Evolutionary conservation across 1,140 invertebrate species (phyloP), one percentile per base, ranked within the genome.

Genomic region (Drosophila teissieri): DNA sequence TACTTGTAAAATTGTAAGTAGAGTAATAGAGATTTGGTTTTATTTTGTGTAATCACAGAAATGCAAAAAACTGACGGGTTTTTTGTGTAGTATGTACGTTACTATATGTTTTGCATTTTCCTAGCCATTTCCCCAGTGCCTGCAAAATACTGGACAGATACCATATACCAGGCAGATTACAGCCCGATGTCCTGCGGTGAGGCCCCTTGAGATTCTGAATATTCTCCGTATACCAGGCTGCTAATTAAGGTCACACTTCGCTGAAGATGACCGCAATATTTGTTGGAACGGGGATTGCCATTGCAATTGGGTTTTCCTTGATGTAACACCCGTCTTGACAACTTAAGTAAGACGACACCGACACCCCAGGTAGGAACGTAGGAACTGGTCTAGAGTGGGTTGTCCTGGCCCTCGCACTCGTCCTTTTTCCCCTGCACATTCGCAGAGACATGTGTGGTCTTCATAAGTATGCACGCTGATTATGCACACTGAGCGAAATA

Each of bases 241-340:
- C 72, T 75, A 75, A 75, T 75, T 75, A 75, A 60, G 24, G 45
- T 74, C 72, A 74, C 51, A 74, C 72, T 74, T 74, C 69, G 70
- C 72, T 74, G 72, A 22, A 42, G 72, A 49, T 65, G 53, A 75
- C 60, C 73, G 53, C 73, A 75, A 48, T 52, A 34, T 31, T 55
- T 46, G 37, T 37, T 51, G 57, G 17, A 6, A 45, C 24, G 31
- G 62, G 49, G 36, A 68, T 31, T 46, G 46, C 14, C 22, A n/a
- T 15, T 45, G 54, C 44, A 6, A 12, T 60, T 48, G 67, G 15
- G 5, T 58, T 44, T 40, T 60, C 44, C 46, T 27, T 8, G 48
- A 36, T 52, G 67, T 54, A 74, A 65, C 73, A 75, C 72, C 72
- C 75, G 56, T 67, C 61, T 75, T 76, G 73, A 76, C 73, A 76